Percentiles rank a stretch among this genome's conserved stretches.
Conservation (phyloP, 2,797 vertebrate species). For the Erethizon dorsatum region DNA sequence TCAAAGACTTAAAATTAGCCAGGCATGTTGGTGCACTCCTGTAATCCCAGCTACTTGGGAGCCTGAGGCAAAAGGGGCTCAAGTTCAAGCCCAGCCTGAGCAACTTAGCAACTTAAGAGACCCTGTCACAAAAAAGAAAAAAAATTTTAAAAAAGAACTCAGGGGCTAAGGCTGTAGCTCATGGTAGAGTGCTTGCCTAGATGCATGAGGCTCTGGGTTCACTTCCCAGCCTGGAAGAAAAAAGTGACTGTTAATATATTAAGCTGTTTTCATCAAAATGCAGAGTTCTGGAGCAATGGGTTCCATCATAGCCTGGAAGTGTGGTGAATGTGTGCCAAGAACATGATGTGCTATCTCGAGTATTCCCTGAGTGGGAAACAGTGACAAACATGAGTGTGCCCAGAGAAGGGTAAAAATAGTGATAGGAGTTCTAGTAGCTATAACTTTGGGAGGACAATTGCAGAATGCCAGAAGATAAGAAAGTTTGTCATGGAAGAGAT, state of each 20-base stretch:
- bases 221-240: neutral
- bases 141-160: neutral
- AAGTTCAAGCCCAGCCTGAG: neutral
- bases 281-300: neutral
- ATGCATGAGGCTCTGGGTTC: neutral
- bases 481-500: neutral
- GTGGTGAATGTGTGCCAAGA: neutral
- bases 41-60: neutral
- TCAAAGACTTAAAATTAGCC: neutral
- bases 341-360: neutral
- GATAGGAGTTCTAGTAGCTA: neutral
- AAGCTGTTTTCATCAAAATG: constrained; percentile 5
- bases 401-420: constrained; percentile 5
- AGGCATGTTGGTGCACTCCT: neutral
- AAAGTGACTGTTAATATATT: neutral
- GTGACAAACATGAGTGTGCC: neutral
- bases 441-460: neutral
- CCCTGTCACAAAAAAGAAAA: neutral
- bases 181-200: neutral
- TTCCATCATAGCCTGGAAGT: neutral
- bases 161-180: neutral
- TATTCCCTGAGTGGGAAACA: neutral
- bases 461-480: neutral
- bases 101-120: neutral
- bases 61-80: neutral